Conservation (phyloP, 2,888 invertebrate species). For the Diaphora mendica region DNA sequence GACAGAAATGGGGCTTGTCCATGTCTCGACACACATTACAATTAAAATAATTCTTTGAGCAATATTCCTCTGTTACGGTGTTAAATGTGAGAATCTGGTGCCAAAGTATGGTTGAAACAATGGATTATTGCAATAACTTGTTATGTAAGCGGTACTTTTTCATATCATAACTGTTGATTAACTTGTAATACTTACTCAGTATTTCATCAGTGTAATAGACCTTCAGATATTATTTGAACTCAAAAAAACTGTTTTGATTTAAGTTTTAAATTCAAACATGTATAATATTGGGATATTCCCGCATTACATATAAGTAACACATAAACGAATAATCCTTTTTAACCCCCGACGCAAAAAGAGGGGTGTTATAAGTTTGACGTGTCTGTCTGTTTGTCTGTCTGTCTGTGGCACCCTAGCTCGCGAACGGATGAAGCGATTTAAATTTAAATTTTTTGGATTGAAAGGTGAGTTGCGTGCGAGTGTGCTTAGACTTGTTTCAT, state of each 20-base stretch:
- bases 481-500: no score
- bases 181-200: constrained; percentile 5
- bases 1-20: constrained; percentile 25
- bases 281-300: no score
- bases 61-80: constrained; percentile 37
- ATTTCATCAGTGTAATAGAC: constrained; percentile 1
- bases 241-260: background rate
- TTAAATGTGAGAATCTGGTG: constrained; percentile 43
- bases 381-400: no score
- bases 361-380: no score
- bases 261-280: no score
- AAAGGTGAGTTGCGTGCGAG: no score
- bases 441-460: no score
- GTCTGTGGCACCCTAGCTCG: no score
- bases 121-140: constrained; percentile 42
- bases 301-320: no score
- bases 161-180: constrained; percentile 13
- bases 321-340: background rate
- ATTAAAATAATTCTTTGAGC: constrained; percentile 34
- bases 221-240: background rate
- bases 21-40: constrained; percentile 20
- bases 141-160: constrained; percentile 31
- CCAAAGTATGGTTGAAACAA: constrained; percentile 42
- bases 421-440: no score
- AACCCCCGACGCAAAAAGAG: no score